Evolutionary conservation across 2,797 vertebrate genomes (phyloP), one percentile per base, ranked within the genome.

Genomic region (Catostomus latipinnis): DNA sequence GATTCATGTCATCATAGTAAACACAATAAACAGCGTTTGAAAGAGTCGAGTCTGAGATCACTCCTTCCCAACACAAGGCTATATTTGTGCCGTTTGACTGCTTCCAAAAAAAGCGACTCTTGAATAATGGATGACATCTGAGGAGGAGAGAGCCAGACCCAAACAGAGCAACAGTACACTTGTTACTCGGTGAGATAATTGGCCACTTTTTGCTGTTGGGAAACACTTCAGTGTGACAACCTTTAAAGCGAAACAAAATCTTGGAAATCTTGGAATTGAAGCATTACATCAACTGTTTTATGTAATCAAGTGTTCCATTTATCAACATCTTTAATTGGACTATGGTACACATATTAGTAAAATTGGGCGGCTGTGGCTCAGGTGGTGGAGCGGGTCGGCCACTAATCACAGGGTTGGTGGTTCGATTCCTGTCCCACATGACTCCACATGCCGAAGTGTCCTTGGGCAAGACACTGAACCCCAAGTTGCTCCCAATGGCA

Each of bases 51-150:
- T 46, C 49, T 45, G 0, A 11, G 9, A 46, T 53, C 16, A 73
- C 1, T 34, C 53, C 4, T 49, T 0, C 3, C 45, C 50, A 53
- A 74, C 49, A 63, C 18, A 1, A 16, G 48, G 22, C 72, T 74
- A 62, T 62, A 11, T 74, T 61, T 62, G 71, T 52, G 48, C 46
- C 0, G 11, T 57, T 9, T 12, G 2, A 8, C 34, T 65, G 4
- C 1, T 12, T 65, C 62, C 43, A 65, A 65, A 65, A 65, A 9
- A 12, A 65, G 43, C 13, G 3, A 34, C 66, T 52, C 18, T 43
- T 53, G 58, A 62, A 43, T 62, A 53, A 74, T 63, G 9, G 10
- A 53, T 52, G 18, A 34, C 72, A 74, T 74, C 8, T 53, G 72
- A 53, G 22, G 9, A 52, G 4, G 18, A 43, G 6, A 0, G 16